Evolutionary conservation across 2,797 vertebrate genomes (phyloP).

Genomic region (Oreonectes daqikongensis): DNA sequence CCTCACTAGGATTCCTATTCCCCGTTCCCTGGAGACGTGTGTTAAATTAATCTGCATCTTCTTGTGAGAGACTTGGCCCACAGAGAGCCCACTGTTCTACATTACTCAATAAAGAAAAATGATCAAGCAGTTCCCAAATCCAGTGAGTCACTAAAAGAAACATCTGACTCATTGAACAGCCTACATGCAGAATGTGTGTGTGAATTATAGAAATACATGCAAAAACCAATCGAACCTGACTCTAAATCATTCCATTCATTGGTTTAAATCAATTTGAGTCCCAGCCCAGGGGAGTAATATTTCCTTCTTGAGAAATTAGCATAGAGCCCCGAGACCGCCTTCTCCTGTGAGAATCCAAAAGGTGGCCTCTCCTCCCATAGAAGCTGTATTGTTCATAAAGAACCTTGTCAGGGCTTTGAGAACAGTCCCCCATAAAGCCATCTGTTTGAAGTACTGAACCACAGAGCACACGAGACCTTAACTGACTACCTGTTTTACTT

Average conservation of each 20-base stretch:
- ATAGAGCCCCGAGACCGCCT: slow-evolving; percentile 28
- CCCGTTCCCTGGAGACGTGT: slow-evolving; percentile 32
- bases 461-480: not conserved
- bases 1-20: slow-evolving; percentile 32
- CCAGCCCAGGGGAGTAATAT: slow-evolving; percentile 23
- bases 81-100: slow-evolving; percentile 29
- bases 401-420: not conserved
- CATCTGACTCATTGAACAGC: slow-evolving; percentile 7
- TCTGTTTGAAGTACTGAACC: slow-evolving; percentile 9
- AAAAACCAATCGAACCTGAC: not conserved
- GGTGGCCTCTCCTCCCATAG: not conserved
- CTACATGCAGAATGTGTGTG: too few relatives aligned
- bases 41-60: slow-evolving; percentile 50
- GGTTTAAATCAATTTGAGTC: slow-evolving; percentile 26
- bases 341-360: slow-evolving; percentile 15
- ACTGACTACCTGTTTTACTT: not conserved
- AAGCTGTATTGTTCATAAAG: slow-evolving; percentile 5
- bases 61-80: slow-evolving; percentile 21
- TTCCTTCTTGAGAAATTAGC: slow-evolving; percentile 25
- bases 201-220: not conserved
- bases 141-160: slow-evolving; percentile 11
- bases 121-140: slow-evolving; percentile 6
- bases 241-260: not conserved
- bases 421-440: slow-evolving; percentile 24
- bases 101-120: slow-evolving; percentile 24